phyloP scores from a whole-genome alignment of 2,888 invertebrate species.

The Exocentrus adspersus region DNA sequence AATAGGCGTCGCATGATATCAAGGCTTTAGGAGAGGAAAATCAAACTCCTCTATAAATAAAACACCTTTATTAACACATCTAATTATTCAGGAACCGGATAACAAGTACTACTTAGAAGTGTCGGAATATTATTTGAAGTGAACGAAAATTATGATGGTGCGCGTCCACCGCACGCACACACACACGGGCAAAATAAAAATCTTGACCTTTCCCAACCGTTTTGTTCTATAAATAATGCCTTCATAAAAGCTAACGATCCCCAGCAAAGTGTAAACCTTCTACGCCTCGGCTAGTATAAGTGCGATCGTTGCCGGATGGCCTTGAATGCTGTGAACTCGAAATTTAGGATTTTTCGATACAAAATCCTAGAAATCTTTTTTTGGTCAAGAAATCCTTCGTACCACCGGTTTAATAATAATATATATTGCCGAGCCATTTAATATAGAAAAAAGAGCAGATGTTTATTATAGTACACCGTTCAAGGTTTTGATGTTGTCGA shows the following conservation, averaged over 20 bases:
- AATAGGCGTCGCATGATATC: slow-evolving; percentile 1
- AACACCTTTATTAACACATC: not conserved
- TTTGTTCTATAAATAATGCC: slow-evolving; percentile 39
- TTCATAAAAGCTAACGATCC: slow-evolving; percentile 33
- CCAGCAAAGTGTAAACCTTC: slow-evolving; percentile 24
- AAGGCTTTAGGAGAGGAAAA: not conserved
- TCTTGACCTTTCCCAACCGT: slow-evolving; percentile 39
- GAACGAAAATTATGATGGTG: slow-evolving; percentile 22
- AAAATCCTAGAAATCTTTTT: too few relatives aligned
- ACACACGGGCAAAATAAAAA: slow-evolving; percentile 31
- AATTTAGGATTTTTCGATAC: too few relatives aligned
- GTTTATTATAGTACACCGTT: slow-evolving; percentile 2
- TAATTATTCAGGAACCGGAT: slow-evolving; percentile 12
- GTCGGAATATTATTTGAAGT: slow-evolving; percentile 19
- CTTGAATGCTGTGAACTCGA: too few relatives aligned
- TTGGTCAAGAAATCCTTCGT: too few relatives aligned
- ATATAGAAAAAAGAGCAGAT: too few relatives aligned
- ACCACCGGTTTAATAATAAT: too few relatives aligned
- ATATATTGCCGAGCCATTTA: too few relatives aligned
- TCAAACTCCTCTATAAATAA: slow-evolving; percentile 5
- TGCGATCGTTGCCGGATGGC: too few relatives aligned
- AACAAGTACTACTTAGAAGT: slow-evolving; percentile 3
- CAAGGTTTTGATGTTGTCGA: slow-evolving; percentile 30
- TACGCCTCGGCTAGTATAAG: too few relatives aligned
- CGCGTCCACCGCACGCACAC: not conserved